phyloP scores from a whole-genome alignment of 2,888 invertebrate genomes.

The Leptopilina myrica region DNA sequence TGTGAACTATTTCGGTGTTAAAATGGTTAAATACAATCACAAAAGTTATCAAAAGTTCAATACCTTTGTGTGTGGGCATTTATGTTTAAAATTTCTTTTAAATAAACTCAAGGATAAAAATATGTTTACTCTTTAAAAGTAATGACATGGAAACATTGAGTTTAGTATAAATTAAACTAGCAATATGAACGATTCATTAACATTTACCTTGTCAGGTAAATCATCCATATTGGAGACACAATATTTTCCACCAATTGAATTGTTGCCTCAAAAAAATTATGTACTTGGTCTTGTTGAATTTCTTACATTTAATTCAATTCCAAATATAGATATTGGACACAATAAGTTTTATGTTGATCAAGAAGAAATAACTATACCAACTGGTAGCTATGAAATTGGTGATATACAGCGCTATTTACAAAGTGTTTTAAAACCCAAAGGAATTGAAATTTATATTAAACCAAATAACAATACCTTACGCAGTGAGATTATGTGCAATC shows the following conservation, averaged over 20 bases:
- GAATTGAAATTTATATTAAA: neutral
- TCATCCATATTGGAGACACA: too few species aligned
- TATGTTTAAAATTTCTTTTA: slow-evolving; percentile 42
- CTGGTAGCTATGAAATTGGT: neutral
- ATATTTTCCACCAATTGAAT: too few species aligned
- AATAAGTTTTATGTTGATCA: slow-evolving; percentile 61
- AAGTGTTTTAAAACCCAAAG: neutral
- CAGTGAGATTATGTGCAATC: neutral
- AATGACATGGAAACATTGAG: neutral
- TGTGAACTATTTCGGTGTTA: neutral
- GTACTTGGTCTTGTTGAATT: too few species aligned
- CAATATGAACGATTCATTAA: too few species aligned
- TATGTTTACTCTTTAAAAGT: neutral
- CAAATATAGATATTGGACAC: slow-evolving; percentile 55
- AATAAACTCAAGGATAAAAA: neutral
- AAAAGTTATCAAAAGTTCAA: neutral
- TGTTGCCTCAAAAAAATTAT: too few species aligned
- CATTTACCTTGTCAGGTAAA: too few species aligned
- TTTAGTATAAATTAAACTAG: neutral
- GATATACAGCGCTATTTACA: neutral
- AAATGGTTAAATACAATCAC: neutral
- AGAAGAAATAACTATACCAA: slow-evolving; percentile 9
- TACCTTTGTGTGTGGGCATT: slow-evolving; percentile 1
- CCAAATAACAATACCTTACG: slow-evolving; percentile 15
- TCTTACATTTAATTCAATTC: too few species aligned